Percentiles rank a stretch among this genome's conserved stretches.
phyloP scores from a whole-genome alignment of 1,140 invertebrate genomes.

The Ceratina australensis region DNA sequence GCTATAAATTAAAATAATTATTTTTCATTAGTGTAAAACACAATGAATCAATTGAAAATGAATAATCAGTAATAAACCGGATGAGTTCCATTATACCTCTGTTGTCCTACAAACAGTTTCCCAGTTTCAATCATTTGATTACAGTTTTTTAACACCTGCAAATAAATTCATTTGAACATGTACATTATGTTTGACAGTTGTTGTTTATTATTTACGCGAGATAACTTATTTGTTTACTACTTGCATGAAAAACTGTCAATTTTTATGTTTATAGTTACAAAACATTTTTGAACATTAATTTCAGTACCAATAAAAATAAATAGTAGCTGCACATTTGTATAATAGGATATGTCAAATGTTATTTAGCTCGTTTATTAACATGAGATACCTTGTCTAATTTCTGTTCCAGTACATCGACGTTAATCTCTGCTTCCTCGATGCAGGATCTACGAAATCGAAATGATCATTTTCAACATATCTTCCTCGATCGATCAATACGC shows the following conservation, averaged over 20 bases:
- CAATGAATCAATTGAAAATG: not conserved
- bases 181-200: not conserved
- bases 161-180: constrained; percentile 33
- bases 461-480: not conserved
- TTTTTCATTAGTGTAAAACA: constrained; percentile 11
- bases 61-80: constrained; percentile 25
- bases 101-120: constrained; percentile 91
- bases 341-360: too few relatives aligned
- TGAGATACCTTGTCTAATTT: constrained; percentile 90
- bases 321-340: too few relatives aligned
- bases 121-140: constrained; percentile 92
- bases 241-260: not conserved
- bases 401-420: constrained; percentile 91
- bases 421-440: constrained; percentile 90
- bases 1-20: constrained; percentile 77
- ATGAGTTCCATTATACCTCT: constrained; percentile 82
- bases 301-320: too few relatives aligned
- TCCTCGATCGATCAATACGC: not conserved
- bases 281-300: too few relatives aligned
- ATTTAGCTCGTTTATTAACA: not conserved
- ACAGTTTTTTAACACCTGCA: constrained; percentile 89
- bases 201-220: not conserved
- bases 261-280: not conserved
- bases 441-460: constrained; percentile 83
- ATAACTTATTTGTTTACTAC: not conserved